A percentile compares a stretch with the other conserved stretches of the same genome.
Evolutionary conservation across 2,113 vertebrate species (phyloP).

Genomic region (Zosterops borbonicus): DNA sequence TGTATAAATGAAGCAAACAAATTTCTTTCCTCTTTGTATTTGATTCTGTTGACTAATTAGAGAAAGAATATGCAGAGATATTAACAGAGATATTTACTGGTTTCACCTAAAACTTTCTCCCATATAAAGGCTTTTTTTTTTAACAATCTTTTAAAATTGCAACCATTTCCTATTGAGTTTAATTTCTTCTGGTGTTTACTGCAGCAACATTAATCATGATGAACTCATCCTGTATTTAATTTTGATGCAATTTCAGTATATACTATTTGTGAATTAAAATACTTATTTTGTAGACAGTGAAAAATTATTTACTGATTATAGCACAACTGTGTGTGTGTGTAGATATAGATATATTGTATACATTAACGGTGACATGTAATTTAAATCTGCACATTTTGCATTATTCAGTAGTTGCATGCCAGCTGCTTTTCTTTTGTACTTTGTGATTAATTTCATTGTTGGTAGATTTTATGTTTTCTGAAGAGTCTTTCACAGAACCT

Average conservation of each 20-base stretch:
- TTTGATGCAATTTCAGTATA: conserved; percentile 47
- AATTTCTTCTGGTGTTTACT: conserved; percentile 19
- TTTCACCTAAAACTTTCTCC: neutral
- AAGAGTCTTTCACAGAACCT: conserved; percentile 65
- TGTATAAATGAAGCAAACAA: neutral
- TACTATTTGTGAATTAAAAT: conserved; percentile 60
- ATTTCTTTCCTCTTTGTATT: neutral
- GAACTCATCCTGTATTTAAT: conserved; percentile 46
- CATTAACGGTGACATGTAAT: conserved; percentile 62
- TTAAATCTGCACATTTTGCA: conserved; percentile 69
- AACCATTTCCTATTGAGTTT: neutral
- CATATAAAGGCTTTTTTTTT: neutral
- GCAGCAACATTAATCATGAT: conserved; percentile 44
- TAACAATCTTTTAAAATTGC: neutral
- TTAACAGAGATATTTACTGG: conserved; percentile 3
- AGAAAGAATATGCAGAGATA: neutral
- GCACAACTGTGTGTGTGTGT: neutral
- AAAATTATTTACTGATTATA: conserved; percentile 69
- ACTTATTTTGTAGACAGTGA: conserved; percentile 66
- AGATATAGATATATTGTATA: conserved; percentile 62
- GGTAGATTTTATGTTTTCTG: conserved; percentile 73
- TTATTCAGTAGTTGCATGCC: conserved; percentile 68
- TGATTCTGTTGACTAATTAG: conserved; percentile 48
- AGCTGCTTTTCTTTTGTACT: conserved; percentile 75
- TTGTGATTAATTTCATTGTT: conserved; percentile 76